phyloP scores from a whole-genome alignment of 2,113 vertebrate species.

The Xiphorhynchus elegans region DNA sequence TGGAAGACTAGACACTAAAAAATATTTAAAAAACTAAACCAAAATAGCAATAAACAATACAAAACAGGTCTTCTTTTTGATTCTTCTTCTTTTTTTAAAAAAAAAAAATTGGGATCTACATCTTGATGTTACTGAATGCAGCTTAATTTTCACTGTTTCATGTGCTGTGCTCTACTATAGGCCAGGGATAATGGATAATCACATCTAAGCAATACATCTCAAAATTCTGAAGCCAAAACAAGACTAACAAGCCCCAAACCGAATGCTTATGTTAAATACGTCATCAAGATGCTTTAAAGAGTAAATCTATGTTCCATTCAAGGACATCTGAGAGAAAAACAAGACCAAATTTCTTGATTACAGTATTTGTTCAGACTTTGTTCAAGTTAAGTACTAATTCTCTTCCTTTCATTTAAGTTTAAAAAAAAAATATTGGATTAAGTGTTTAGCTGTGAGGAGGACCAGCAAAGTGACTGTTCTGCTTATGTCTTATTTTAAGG shows the following conservation, averaged over 20 bases:
- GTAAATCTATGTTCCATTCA: conserved; percentile 3
- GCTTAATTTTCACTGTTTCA: neutral
- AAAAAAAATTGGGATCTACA: neutral
- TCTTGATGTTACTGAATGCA: neutral
- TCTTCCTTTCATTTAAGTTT: neutral
- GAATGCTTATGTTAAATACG: neutral
- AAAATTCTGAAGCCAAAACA: neutral
- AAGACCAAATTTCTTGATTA: conserved; percentile 15
- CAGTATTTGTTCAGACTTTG: neutral
- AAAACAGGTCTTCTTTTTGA: neutral
- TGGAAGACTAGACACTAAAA: neutral
- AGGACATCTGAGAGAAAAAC: conserved; percentile 1
- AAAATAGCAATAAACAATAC: neutral
- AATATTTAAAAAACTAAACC: neutral
- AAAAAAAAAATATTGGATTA: neutral
- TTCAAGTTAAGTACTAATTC: neutral
- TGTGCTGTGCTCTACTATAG: neutral
- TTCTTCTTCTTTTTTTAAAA: neutral
- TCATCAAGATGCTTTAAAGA: conserved; percentile 11
- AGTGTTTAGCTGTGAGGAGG: neutral
- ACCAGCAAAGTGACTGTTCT: neutral
- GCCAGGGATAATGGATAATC: neutral
- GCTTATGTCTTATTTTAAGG: neutral
- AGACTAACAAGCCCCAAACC: neutral
- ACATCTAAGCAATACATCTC: neutral